Conservation (phyloP, 2,888 invertebrate species). For the Tetropium fuscum region DNA sequence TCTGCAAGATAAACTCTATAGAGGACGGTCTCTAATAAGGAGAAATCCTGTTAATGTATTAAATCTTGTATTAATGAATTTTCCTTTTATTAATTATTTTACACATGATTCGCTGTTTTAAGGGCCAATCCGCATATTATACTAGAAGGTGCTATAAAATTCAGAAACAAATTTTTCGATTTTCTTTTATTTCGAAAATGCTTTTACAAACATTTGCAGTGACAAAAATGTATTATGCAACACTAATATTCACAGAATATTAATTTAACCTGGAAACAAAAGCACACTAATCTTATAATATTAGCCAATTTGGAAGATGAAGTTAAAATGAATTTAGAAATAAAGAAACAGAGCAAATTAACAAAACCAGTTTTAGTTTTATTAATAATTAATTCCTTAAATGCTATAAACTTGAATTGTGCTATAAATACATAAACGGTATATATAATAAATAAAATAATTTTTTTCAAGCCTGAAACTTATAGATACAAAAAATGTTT, state of each 20-base stretch:
- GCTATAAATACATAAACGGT: background rate
- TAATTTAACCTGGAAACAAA: slow-evolving; percentile 8
- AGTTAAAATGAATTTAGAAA: background rate
- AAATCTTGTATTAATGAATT: no score
- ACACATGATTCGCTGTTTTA: no score
- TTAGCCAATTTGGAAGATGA: background rate
- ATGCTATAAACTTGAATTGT: background rate
- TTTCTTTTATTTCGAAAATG: slow-evolving; percentile 12
- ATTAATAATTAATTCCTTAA: background rate
- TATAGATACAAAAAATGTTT: background rate
- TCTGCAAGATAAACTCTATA: no score
- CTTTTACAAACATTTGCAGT: slow-evolving; percentile 14
- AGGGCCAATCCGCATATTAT: no score
- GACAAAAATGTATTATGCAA: slow-evolving; percentile 6
- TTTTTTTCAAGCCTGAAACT: background rate
- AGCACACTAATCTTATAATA: background rate
- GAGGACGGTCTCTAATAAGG: no score
- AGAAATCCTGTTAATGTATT: no score
- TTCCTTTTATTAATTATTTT: no score
- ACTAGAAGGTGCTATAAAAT: no score
- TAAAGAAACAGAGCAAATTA: slow-evolving; percentile 16
- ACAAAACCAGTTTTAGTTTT: slow-evolving; percentile 4
- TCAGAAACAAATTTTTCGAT: slow-evolving; percentile 4
- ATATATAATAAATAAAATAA: background rate
- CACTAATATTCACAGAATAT: slow-evolving; percentile 21